phyloP scores from a whole-genome alignment of 2,797 vertebrate genomes.

The Microctenopoma steveboyesi region DNA sequence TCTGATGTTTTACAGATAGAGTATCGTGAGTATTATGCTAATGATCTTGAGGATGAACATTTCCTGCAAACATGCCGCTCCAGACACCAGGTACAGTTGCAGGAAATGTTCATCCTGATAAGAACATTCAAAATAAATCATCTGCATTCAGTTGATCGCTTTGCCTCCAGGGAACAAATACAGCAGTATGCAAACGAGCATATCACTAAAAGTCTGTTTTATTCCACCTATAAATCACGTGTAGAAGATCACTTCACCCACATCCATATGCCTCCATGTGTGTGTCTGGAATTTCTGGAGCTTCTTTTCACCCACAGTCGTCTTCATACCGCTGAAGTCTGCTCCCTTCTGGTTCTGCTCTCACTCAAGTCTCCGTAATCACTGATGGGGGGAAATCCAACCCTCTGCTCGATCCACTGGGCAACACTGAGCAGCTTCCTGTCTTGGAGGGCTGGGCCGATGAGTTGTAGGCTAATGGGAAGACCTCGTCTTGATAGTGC shows the following conservation, averaged over 20 bases:
- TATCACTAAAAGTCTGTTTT: neutral
- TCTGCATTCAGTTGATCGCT: neutral
- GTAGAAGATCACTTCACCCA: neutral
- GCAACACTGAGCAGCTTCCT: constrained; percentile 89
- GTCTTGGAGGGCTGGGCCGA: constrained; percentile 88
- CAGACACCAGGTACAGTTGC: too few relatives aligned
- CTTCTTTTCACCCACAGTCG: neutral
- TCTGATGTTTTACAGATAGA: too few relatives aligned
- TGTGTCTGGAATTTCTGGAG: neutral
- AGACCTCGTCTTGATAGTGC: constrained; percentile 90
- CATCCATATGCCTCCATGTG: too few relatives aligned
- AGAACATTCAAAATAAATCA: too few relatives aligned
- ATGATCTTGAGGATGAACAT: too few relatives aligned
- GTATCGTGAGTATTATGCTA: too few relatives aligned
- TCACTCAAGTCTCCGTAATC: constrained; percentile 62
- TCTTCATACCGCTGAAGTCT: constrained; percentile 42
- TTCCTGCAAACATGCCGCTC: too few relatives aligned
- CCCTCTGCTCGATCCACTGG: constrained; percentile 92
- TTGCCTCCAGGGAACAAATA: constrained; percentile 1
- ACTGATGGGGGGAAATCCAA: constrained; percentile 87
- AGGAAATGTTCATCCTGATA: too few relatives aligned
- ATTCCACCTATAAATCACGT: constrained; percentile 2
- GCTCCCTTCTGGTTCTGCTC: constrained; percentile 25
- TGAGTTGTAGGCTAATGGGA: constrained; percentile 93
- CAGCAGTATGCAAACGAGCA: neutral